Percentiles rank a stretch among this genome's conserved stretches.
Conservation (phyloP, 2,888 invertebrate species). For the Lasioglossum zephyrum region DNA sequence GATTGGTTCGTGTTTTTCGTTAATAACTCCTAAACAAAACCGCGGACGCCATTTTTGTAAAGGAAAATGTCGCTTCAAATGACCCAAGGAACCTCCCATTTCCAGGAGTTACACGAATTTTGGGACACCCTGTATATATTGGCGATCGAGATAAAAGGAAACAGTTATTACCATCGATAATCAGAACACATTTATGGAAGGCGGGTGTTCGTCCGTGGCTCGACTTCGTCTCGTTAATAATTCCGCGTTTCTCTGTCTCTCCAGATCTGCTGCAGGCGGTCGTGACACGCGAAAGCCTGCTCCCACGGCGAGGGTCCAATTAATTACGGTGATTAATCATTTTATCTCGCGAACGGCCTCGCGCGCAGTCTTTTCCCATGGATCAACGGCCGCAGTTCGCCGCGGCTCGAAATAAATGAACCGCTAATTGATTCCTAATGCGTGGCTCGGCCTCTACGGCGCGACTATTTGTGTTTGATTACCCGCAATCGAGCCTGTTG, state of each 20-base stretch:
- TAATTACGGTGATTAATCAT: slow-evolving; percentile 77
- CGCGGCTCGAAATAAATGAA: slow-evolving; percentile 62
- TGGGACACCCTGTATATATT: too few relatives aligned
- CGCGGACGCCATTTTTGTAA: too few relatives aligned
- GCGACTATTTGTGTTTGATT: slow-evolving; percentile 2
- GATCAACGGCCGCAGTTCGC: not conserved
- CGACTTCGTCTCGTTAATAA: slow-evolving; percentile 66
- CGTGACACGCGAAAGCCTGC: slow-evolving; percentile 55
- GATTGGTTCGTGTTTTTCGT: too few relatives aligned
- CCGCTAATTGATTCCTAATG: slow-evolving; percentile 69
- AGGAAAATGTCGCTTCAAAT: too few relatives aligned
- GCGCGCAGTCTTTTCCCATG: slow-evolving; percentile 30
- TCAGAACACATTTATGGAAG: slow-evolving; percentile 1
- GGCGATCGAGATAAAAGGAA: too few relatives aligned
- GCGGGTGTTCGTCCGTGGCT: slow-evolving; percentile 31
- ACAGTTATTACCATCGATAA: too few relatives aligned
- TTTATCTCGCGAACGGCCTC: slow-evolving; percentile 62
- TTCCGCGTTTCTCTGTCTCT: slow-evolving; percentile 48
- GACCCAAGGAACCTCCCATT: too few relatives aligned
- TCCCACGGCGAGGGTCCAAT: slow-evolving; percentile 58
- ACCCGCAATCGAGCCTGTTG: not conserved
- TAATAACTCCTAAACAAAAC: too few relatives aligned
- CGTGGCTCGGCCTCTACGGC: not conserved
- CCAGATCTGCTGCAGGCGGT: slow-evolving; percentile 14
- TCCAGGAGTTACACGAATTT: too few relatives aligned